Base-by-base conservation (phyloP, 2,888 invertebrate species). In the Lasioglossum vierecki region DNA sequence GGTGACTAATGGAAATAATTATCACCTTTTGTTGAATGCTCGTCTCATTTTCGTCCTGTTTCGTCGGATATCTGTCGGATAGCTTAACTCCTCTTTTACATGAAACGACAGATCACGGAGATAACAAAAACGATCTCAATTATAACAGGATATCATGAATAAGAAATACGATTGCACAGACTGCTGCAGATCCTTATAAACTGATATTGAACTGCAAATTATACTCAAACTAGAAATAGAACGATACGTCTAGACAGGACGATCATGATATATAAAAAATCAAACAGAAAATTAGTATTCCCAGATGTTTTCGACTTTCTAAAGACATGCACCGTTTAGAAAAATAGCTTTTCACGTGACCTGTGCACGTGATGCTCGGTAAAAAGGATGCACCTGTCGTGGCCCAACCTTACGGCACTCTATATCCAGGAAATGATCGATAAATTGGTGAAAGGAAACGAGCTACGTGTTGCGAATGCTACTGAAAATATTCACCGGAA, bases 331-430 rank as follows among this genome's bases (percentile, higher is more conserved):
- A 63, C 5, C 30, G 18, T 35, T 66, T 66, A 35, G 63, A 66
- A 66, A 66, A 66, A 66, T 35, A 26, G 1, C 63, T 63, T 30
- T 35, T 66, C 63, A 35, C 60, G 11, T 26, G 60, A 13, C 15
- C 15, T 15, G 63, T 63, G 63, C 30, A 35, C 30, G 63, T 66
- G 63, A 30, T 30, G 63, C 18, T 30, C 30, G 63, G 73, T 57
- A 76, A 86, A 77, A 76, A 26, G 41, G 70, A 74, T 30, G 76
- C 70, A 87, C 86, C 86, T 87, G 87, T 79, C 73, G 26, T 26
- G 39, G 13, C 35, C 30, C 41, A 46, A 60, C 39, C 66, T 74
- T 53, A 46, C 53, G 63, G 53, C 63, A 81, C 60, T 46, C 35
- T 53, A 66, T 46, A 77, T 53, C 26, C 72, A 60, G 63, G 72